Evolutionary conservation across 2,113 vertebrate genomes (phyloP).

Genomic region (Buteo buteo): DNA sequence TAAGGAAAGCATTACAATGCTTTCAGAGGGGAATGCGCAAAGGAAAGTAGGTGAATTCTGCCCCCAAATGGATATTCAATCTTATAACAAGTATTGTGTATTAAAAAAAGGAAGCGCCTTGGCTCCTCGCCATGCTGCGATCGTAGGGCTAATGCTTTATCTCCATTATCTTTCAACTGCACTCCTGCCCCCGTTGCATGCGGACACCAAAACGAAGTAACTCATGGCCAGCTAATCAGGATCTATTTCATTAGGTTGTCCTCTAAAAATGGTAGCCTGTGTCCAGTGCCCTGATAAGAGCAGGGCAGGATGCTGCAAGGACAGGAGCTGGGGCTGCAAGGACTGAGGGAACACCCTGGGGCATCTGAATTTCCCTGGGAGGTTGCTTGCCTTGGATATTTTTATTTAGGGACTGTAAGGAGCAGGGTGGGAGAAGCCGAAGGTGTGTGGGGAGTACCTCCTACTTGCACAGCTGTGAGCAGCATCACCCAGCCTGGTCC

Average conservation of each 20-base stretch:
- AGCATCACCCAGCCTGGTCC: not conserved
- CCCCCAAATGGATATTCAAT: constrained; percentile 68
- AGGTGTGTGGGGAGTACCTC: not conserved
- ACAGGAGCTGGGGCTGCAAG: not conserved
- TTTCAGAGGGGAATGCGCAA: not conserved
- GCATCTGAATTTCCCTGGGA: not conserved
- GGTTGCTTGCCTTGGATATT: not conserved
- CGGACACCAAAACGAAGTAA: not conserved
- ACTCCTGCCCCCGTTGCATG: not conserved
- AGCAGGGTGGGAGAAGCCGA: not conserved
- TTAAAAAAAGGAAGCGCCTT: constrained; percentile 4
- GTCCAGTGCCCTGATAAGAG: not conserved
- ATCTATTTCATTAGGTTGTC: not conserved
- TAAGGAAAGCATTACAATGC: constrained; percentile 35
- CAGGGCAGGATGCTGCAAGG: not conserved
- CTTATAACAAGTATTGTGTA: constrained; percentile 40
- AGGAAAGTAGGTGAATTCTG: constrained; percentile 59
- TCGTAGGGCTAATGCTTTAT: constrained; percentile 14
- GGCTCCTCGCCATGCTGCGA: constrained; percentile 5
- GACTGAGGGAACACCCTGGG: not conserved
- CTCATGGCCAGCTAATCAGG: not conserved
- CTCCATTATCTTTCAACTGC: not conserved
- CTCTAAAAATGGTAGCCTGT: not conserved
- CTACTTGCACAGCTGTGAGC: not conserved
- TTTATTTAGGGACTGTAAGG: not conserved